These are phyloP conservation scores for Etia nguti DNA, from an alignment of 2,113 vertebrate species.

Conservation along the genomic window DNA sequence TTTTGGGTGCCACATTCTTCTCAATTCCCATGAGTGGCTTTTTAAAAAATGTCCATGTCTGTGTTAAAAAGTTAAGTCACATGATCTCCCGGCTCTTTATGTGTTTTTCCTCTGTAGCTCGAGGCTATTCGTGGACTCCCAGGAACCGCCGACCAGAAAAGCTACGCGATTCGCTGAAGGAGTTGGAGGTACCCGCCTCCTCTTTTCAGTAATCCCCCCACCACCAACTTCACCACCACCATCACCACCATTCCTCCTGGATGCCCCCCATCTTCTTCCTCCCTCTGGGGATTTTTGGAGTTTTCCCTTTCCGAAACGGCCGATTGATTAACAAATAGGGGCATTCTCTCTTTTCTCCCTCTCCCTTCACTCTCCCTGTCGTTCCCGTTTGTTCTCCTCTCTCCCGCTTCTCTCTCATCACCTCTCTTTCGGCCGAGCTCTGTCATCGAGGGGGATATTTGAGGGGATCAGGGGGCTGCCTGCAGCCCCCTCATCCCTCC, in stretches of 20 bases:
- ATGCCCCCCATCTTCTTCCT: constrained; percentile 16
- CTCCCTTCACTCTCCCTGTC: constrained; percentile 66
- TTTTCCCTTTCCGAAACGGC: constrained; percentile 74
- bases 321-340: constrained; percentile 83
- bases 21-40: constrained; percentile 10
- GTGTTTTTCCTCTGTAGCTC: constrained; percentile 69
- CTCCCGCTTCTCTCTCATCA: constrained; percentile 69
- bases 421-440: constrained; percentile 73
- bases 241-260: not conserved
- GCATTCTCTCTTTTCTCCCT: constrained; percentile 67
- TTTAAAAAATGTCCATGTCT: not conserved
- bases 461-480: constrained; percentile 78
- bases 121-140: constrained; percentile 87
- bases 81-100: constrained; percentile 22
- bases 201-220: not conserved
- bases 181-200: constrained; percentile 85
- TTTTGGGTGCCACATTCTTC: constrained; percentile 19
- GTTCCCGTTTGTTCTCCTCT: constrained; percentile 52
- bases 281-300: constrained; percentile 62
- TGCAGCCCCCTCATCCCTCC: constrained; percentile 68
- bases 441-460: constrained; percentile 96
- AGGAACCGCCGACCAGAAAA: constrained; percentile 87
- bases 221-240: not conserved
- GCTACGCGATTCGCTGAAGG: constrained; percentile 88
- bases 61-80: constrained; percentile 33